A percentile compares a stretch with the other conserved stretches of the same genome.
Conservation (phyloP, 1,140 invertebrate genomes). For the Drosophila parvula region DNA sequence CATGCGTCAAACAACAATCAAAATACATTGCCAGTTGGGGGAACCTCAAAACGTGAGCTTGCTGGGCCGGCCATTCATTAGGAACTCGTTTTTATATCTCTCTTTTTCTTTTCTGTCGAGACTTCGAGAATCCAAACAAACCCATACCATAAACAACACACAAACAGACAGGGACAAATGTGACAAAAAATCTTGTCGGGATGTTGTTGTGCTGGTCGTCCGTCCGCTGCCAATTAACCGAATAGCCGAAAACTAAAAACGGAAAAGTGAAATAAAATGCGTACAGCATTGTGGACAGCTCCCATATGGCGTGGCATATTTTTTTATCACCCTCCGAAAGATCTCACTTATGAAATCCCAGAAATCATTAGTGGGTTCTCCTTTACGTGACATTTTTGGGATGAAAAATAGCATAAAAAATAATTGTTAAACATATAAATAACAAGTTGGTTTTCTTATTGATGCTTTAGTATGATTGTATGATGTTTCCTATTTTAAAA, state of each 20-base stretch:
- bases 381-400: slow-evolving; percentile 66
- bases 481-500: not conserved
- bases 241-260: slow-evolving; percentile 44
- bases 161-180: slow-evolving; percentile 15
- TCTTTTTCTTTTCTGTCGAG: slow-evolving; percentile 14
- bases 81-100: slow-evolving; percentile 67
- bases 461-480: not conserved
- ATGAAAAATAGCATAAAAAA: not conserved
- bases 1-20: slow-evolving; percentile 82
- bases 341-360: slow-evolving; percentile 76
- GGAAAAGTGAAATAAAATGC: slow-evolving; percentile 45
- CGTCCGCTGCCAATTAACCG: slow-evolving; percentile 69
- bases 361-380: slow-evolving; percentile 68
- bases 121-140: slow-evolving; percentile 36
- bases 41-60: slow-evolving; percentile 70
- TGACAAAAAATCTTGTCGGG: slow-evolving; percentile 71
- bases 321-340: slow-evolving; percentile 55
- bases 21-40: slow-evolving; percentile 65
- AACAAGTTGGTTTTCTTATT: not conserved
- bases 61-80: slow-evolving; percentile 79
- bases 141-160: slow-evolving; percentile 43
- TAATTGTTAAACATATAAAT: not conserved
- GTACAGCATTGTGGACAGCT: slow-evolving; percentile 38
- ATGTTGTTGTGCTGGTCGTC: slow-evolving; percentile 47
- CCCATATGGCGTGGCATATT: slow-evolving; percentile 28